phyloP scores from a whole-genome alignment of 1,140 invertebrate genomes.

The Rhagoletis zephyria region DNA sequence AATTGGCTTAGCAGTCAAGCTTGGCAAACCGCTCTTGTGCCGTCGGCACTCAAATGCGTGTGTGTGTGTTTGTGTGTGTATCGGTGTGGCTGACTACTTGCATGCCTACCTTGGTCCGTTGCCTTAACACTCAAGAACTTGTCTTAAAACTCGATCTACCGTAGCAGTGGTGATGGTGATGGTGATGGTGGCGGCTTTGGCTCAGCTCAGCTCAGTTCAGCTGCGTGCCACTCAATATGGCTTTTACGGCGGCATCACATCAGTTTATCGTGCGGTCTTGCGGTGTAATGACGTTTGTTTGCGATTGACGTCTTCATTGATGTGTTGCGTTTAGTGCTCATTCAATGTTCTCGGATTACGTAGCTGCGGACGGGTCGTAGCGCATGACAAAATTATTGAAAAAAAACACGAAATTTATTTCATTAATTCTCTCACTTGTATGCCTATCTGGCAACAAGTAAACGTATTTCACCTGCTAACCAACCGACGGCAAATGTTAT shows the following conservation, averaged over 20 bases:
- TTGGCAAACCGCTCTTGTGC: background rate
- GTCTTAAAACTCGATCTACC: conserved; percentile 3
- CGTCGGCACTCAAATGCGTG: background rate
- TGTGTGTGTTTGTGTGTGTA: background rate
- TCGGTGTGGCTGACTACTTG: background rate
- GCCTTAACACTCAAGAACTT: conserved; percentile 18
- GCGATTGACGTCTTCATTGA: background rate
- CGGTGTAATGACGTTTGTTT: conserved; percentile 52
- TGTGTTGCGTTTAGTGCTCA: background rate
- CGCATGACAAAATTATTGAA: too few species aligned
- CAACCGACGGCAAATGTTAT: background rate
- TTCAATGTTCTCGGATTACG: background rate
- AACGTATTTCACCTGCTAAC: conserved; percentile 16
- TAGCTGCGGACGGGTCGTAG: background rate
- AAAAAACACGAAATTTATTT: too few species aligned
- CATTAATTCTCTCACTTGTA: background rate
- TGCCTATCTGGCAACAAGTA: background rate
- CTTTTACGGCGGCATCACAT: conserved; percentile 48
- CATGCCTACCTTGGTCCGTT: background rate
- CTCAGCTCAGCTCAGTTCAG: background rate
- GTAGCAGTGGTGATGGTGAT: background rate
- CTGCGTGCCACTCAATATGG: conserved; percentile 13
- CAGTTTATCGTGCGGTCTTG: conserved; percentile 58
- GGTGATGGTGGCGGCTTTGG: background rate
- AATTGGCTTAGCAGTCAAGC: conserved; percentile 3